phyloP scores from a whole-genome alignment of 2,888 invertebrate genomes.

The Serripes groenlandicus region DNA sequence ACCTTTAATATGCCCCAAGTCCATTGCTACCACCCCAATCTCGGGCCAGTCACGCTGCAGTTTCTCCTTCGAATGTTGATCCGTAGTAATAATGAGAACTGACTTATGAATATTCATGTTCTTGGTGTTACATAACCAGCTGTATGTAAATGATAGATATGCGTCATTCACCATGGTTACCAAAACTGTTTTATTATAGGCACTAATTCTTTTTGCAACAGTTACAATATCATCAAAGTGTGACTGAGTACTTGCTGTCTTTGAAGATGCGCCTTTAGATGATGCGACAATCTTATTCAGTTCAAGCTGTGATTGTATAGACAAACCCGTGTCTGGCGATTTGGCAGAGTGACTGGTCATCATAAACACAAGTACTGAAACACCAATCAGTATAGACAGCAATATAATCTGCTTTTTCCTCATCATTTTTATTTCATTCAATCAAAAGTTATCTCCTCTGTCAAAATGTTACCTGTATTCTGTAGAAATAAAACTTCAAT shows the following conservation, averaged over 20 bases:
- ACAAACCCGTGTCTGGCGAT: neutral
- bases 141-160: slow-evolving; percentile 73
- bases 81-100: slow-evolving; percentile 75
- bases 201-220: slow-evolving; percentile 61
- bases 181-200: slow-evolving; percentile 62
- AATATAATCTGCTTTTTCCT: slow-evolving; percentile 35
- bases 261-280: neutral
- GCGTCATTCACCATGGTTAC: slow-evolving; percentile 76
- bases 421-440: slow-evolving; percentile 25
- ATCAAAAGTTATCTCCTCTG: neutral
- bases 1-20: slow-evolving; percentile 54
- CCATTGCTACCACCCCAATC: slow-evolving; percentile 65
- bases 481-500: neutral
- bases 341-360: neutral
- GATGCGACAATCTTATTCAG: no score
- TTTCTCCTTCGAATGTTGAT: slow-evolving; percentile 62
- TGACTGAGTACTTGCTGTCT: neutral
- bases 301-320: neutral
- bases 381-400: neutral
- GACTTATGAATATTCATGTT: slow-evolving; percentile 72
- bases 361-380: neutral
- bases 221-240: slow-evolving; percentile 41
- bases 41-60: slow-evolving; percentile 73
- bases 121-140: slow-evolving; percentile 77
- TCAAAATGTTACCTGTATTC: neutral